Evolutionary conservation across 2,888 invertebrate genomes (phyloP), one percentile per base, ranked within the genome.

Genomic region (Drosophila nigricruria): DNA sequence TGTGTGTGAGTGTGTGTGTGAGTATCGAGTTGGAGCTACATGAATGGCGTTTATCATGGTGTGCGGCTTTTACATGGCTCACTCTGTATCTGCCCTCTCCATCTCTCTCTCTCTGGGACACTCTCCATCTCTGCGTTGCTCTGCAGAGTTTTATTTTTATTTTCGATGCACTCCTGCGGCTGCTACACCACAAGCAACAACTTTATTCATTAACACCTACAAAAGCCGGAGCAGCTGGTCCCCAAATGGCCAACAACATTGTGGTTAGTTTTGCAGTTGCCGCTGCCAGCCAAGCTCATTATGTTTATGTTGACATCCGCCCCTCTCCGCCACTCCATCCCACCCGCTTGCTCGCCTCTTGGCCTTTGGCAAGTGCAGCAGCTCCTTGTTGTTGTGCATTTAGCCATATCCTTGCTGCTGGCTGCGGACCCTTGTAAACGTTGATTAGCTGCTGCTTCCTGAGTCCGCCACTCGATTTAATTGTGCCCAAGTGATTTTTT

Each of bases 181-280:
- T 77, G 70, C 65, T 53, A 69, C 73, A 81, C 90, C 83, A 81
- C 86, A 88, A 82, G 72, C 86, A 89, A 87, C 82, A 89, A 87
- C 82, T 89, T 88, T 90, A 83, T 90, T 84, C 90, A 89, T 90
- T 89, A 89, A 88, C 89, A 89, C 89, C 90, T 90, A 88, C 85
- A 84, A 90, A 73, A 73, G 61, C 66, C 66, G 67, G 36, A 53
- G 63, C 83, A 62, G 72, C 67, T 74, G 88, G 73, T 70, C 74
- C 74, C 74, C 77, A 69, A 81, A 77, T 79, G 81, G 79, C 67
- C 75, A 81, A 85, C 86, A 86, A 88, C 87, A 86, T 84, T 88
- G 88, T 83, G 84, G 88, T 86, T 83, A 74, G 81, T 86, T 85
- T 80, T 63, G 56, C 72, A 70, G 63, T 69, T 71, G 70, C 64